These are phyloP conservation scores for Chrysina gloriosa DNA, from an alignment of 2,888 invertebrate species.

Conservation along the genomic window DNA sequence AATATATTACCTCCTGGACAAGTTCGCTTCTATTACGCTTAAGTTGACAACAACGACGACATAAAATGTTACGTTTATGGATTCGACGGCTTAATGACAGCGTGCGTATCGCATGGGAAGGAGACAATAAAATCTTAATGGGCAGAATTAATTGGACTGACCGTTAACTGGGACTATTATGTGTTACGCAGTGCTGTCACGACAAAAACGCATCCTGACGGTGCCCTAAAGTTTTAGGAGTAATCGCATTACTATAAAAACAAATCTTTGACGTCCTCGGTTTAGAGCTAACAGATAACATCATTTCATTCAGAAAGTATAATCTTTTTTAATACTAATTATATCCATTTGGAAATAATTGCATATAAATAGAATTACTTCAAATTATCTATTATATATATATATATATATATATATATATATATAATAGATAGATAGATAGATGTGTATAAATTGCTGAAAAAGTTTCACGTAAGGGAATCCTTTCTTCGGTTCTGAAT, in stretches of 20 bases:
- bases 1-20: constrained; percentile 20
- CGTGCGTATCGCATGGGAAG: constrained; percentile 7
- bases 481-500: too few relatives aligned
- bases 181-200: constrained; percentile 12
- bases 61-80: constrained; percentile 32
- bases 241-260: not conserved
- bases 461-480: too few relatives aligned
- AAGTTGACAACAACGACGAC: constrained; percentile 30
- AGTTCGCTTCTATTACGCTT: constrained; percentile 26
- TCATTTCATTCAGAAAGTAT: too few relatives aligned
- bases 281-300: too few relatives aligned
- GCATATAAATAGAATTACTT: too few relatives aligned
- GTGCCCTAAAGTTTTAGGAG: not conserved
- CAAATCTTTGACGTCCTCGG: too few relatives aligned
- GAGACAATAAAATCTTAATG: constrained; percentile 28
- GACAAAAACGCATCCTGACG: not conserved
- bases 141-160: constrained; percentile 25
- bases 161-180: constrained; percentile 13
- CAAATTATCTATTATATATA: too few relatives aligned
- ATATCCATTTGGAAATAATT: too few relatives aligned
- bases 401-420: too few relatives aligned
- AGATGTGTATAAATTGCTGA: too few relatives aligned
- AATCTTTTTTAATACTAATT: too few relatives aligned
- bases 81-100: constrained; percentile 25
- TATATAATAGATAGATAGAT: too few relatives aligned